A percentile compares a stretch with the other conserved stretches of the same genome.
Evolutionary conservation across 2,113 vertebrate genomes (phyloP).

Genomic region (Diglossa brunneiventris): DNA sequence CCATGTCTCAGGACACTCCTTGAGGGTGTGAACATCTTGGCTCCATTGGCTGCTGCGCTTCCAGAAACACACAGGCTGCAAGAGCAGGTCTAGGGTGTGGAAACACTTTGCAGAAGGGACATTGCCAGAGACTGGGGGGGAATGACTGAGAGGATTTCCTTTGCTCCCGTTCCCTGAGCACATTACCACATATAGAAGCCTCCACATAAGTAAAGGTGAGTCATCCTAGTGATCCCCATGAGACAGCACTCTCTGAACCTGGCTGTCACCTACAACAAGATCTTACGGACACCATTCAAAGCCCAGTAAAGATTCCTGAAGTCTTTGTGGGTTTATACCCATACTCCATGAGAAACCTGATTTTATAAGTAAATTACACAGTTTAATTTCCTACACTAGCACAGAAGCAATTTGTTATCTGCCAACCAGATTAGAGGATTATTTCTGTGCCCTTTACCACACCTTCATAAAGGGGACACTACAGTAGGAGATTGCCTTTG

Average conservation of each 20-base stretch:
- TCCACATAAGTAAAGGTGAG: neutral
- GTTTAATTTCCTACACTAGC: neutral
- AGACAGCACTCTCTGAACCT: neutral
- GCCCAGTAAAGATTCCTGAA: neutral
- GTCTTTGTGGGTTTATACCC: neutral
- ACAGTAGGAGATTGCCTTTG: neutral
- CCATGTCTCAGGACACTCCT: fast-evolving
- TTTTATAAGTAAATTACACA: neutral
- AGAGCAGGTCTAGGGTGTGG: neutral
- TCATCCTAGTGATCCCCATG: neutral
- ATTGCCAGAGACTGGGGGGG: neutral
- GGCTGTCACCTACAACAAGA: neutral
- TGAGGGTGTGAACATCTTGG: fast-evolving
- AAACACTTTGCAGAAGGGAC: neutral
- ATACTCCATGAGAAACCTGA: neutral
- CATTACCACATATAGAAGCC: neutral
- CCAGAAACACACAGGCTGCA: neutral
- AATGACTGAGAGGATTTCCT: neutral
- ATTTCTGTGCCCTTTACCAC: neutral
- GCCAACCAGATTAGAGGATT: neutral
- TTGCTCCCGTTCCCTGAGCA: neutral
- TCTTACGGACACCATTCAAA: neutral
- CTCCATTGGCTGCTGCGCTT: neutral
- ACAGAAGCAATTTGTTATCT: neutral
- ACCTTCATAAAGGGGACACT: neutral